Base-by-base conservation (phyloP, 2,888 invertebrate genomes). In the Criorhina ranunculi region DNA sequence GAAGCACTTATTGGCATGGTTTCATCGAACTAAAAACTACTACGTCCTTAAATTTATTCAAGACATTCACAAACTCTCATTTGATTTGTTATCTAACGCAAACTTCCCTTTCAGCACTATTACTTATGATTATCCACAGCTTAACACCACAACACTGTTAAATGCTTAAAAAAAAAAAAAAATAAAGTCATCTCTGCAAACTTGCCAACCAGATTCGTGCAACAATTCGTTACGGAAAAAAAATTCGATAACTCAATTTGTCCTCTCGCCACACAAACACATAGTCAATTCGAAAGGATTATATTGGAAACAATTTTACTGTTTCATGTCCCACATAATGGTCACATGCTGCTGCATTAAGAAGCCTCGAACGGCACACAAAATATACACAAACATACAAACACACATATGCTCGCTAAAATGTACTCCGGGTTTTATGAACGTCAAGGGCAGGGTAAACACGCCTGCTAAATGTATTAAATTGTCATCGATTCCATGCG, bases 371-470 rank as follows among this genome's bases (percentile, higher is more conserved):
- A 57, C 57, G 69, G 40, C 17, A 59, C 33, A 62, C 15, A 80
- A 37, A 12, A 69, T 15, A 12, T 12, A 24, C 33, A 33, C 35
- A 60, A n/a, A 12, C 33, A 8, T n/a, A 24, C 35, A 17, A 11
- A 57, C 19, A 33, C 33, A 44, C 19, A 29, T 4, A 5, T 19
- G 46, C 53, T 31, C 49, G 33, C 78, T 64, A 35, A 57, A 78
- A 62, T 73, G 62, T 83, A 73, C 73, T 72, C 62, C 62, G 51
- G 67, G 73, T 75, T 83, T 83, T 83, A 83, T 83, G 67, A 57
- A 83, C 83, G 73, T 75, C 83, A 73, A 64, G 83, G 83, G 83
- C 79, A 75, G 79, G 79, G 83, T 83, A 79, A 83, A 83, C 83
- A 73, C 83, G 73, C 79, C 73, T 69, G 83, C 57, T 79, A 83